These are phyloP conservation scores for Arothron firmamentum DNA, from an alignment of 2,113 vertebrate genomes.

Conservation along the genomic window DNA sequence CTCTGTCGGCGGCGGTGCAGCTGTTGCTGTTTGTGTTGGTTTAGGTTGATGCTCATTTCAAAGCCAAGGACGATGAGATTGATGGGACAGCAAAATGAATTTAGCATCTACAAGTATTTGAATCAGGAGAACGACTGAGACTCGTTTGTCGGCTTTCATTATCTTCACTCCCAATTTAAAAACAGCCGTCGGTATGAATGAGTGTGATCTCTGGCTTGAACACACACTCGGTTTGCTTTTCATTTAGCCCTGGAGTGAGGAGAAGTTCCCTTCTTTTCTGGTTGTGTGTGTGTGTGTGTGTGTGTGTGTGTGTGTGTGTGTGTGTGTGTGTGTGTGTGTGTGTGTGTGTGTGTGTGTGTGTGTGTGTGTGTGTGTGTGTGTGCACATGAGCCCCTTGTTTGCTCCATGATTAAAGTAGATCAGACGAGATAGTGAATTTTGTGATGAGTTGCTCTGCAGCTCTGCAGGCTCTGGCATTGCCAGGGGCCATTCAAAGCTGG, in stretches of 20 bases:
- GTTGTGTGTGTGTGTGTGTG: background rate
- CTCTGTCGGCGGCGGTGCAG: background rate
- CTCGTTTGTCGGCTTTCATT: slow-evolving; percentile 22
- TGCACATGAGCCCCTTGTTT: slow-evolving; percentile 23
- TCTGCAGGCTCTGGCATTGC: slow-evolving; percentile 57
- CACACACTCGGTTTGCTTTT: slow-evolving; percentile 52
- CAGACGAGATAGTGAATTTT: slow-evolving; percentile 60
- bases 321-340: slow-evolving; percentile 21
- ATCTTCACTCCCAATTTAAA: slow-evolving; percentile 32
- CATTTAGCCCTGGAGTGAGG: slow-evolving; percentile 31
- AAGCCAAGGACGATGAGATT: slow-evolving; percentile 18
- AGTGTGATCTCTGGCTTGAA: slow-evolving; percentile 36
- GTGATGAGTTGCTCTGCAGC: slow-evolving; percentile 48
- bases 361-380: slow-evolving; percentile 15
- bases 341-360: slow-evolving; percentile 12
- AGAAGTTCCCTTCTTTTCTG: slow-evolving; percentile 34
- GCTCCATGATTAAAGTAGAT: slow-evolving; percentile 67
- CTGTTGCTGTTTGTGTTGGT: slow-evolving; percentile 3
- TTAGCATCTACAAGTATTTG: slow-evolving; percentile 3
- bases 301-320: background rate
- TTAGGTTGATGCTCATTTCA: slow-evolving; percentile 1
- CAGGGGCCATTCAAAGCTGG: slow-evolving; percentile 59
- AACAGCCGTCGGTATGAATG: slow-evolving; percentile 22
- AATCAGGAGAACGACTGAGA: slow-evolving; percentile 29
- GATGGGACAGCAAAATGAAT: slow-evolving; percentile 7